Evolutionary conservation across 1,140 invertebrate species (phyloP).

Genomic region (Mercenaria mercenaria): DNA sequence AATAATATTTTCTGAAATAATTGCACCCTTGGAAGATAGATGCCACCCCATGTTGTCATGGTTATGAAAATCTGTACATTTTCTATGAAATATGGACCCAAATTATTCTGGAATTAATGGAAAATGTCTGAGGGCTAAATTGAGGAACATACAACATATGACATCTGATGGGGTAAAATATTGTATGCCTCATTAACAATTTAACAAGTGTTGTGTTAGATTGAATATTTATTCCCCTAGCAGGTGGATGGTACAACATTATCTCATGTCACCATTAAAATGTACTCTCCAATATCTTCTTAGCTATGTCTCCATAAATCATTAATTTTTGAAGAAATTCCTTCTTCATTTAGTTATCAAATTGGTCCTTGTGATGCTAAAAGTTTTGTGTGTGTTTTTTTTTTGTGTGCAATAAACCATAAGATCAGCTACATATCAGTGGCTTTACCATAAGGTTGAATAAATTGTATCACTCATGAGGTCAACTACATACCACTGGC

Average conservation of each 20-base stretch:
- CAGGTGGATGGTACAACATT: not conserved
- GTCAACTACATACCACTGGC: too few species aligned
- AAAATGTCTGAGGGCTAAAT: conserved; percentile 28
- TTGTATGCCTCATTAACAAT: conserved; percentile 36
- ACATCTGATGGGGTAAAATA: conserved; percentile 7
- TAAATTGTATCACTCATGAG: too few species aligned
- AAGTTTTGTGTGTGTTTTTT: too few species aligned
- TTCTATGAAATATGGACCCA: conserved; percentile 22
- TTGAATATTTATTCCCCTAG: not conserved
- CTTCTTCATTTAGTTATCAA: too few species aligned
- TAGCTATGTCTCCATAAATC: too few species aligned
- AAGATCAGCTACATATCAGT: too few species aligned
- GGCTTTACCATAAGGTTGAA: too few species aligned
- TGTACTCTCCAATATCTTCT: too few species aligned
- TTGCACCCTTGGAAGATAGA: conserved; percentile 4
- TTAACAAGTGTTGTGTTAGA: conserved; percentile 6
- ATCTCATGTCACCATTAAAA: not conserved
- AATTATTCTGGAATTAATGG: conserved; percentile 42
- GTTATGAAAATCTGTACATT: conserved; percentile 43
- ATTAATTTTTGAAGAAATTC: too few species aligned
- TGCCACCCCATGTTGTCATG: conserved; percentile 34
- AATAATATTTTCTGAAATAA: conserved; percentile 58
- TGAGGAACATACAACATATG: conserved; percentile 42
- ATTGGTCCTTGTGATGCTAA: too few species aligned
- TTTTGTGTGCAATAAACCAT: too few species aligned